Conservation (phyloP, 1,140 invertebrate genomes). For the Drosophila pruinosa region DNA sequence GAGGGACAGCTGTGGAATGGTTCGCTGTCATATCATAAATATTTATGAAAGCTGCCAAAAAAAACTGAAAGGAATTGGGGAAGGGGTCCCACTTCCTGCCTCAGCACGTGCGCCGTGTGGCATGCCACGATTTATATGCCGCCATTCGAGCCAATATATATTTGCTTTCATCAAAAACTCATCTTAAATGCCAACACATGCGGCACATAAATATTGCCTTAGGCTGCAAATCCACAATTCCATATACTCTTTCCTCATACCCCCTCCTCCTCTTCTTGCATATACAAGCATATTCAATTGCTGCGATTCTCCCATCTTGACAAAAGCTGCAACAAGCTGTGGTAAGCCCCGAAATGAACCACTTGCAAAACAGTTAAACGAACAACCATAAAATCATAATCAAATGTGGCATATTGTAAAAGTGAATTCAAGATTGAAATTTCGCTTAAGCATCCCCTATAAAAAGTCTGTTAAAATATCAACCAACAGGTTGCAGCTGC, state of each 20-base stretch:
- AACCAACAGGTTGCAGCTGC: background rate
- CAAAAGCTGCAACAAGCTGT: background rate
- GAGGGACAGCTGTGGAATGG: slow-evolving; percentile 34
- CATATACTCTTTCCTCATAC: background rate
- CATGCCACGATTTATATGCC: slow-evolving; percentile 53
- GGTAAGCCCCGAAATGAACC: background rate
- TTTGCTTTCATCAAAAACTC: slow-evolving; percentile 63
- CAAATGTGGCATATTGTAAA: slow-evolving; percentile 20
- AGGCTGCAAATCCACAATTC: background rate
- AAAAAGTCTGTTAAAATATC: background rate
- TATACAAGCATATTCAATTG: slow-evolving; percentile 48
- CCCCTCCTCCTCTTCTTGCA: background rate
- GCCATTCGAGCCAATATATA: slow-evolving; percentile 56
- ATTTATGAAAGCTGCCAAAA: slow-evolving; percentile 69
- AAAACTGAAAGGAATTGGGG: slow-evolving; percentile 5
- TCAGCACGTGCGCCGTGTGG: slow-evolving; percentile 48
- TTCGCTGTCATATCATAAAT: slow-evolving; percentile 64
- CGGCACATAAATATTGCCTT: slow-evolving; percentile 52
- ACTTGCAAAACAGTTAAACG: slow-evolving; percentile 31
- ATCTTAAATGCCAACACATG: slow-evolving; percentile 76
- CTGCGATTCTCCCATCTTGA: background rate
- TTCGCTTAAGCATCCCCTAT: background rate
- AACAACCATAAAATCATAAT: slow-evolving; percentile 39
- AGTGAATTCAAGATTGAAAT: background rate
- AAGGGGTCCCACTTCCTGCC: slow-evolving; percentile 8